phyloP scores from a whole-genome alignment of 2,113 vertebrate species.

The Thunnus thynnus region DNA sequence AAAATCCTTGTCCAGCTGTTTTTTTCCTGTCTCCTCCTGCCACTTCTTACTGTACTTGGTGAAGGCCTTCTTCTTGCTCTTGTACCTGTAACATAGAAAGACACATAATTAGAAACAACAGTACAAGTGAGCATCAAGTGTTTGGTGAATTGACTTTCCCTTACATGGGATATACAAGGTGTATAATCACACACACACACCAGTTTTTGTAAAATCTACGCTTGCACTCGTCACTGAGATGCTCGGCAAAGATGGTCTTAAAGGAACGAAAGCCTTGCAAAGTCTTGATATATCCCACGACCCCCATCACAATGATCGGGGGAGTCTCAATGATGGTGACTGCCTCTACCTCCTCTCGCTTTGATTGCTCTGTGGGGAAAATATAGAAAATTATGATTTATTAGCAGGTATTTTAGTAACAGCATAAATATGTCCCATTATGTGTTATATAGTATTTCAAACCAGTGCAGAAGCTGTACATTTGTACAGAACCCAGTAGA shows the following conservation, averaged over 20 bases:
- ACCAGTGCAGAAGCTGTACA: no score
- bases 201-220: constrained; percentile 98
- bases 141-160: neutral
- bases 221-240: constrained; percentile 96
- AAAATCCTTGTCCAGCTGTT: constrained; percentile 96
- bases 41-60: constrained; percentile 98
- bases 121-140: neutral
- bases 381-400: neutral
- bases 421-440: no score
- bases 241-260: constrained; percentile 97
- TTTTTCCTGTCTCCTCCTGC: constrained; percentile 97
- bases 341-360: constrained; percentile 95
- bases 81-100: constrained; percentile 89
- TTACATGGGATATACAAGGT: constrained; percentile 13
- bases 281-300: constrained; percentile 93
- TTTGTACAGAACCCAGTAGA: no score
- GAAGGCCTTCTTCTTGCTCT: constrained; percentile 99
- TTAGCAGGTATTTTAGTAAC: no score
- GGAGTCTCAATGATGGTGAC: constrained; percentile 96
- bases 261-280: constrained; percentile 91
- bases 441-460: no score
- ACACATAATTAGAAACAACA: neutral
- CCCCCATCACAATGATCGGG: constrained; percentile 93
- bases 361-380: constrained; percentile 90
- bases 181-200: constrained; percentile 72